Evolutionary conservation across 2,888 invertebrate genomes (phyloP).

Genomic region (Drosophila greeni): DNA sequence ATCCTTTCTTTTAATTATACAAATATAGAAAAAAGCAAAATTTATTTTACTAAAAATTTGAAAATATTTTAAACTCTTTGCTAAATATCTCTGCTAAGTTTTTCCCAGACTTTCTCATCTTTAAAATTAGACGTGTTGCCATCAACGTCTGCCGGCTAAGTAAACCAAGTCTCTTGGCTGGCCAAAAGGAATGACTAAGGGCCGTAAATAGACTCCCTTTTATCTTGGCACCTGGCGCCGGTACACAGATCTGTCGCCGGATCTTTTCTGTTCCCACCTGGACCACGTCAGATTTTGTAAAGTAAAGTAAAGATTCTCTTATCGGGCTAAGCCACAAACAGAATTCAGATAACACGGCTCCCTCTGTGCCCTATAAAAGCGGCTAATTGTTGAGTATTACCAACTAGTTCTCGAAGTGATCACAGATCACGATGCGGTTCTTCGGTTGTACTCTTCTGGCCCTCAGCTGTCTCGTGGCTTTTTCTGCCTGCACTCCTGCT

Average conservation of each 20-base stretch:
- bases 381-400: background rate
- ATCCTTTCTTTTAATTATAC: background rate
- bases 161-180: conserved; percentile 2
- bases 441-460: conserved; percentile 30
- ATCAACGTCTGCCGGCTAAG: conserved; percentile 1
- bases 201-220: conserved; percentile 52
- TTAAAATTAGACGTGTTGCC: background rate
- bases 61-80: too few relatives aligned
- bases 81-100: background rate
- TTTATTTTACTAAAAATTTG: background rate
- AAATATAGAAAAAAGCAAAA: background rate
- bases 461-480: conserved; percentile 41
- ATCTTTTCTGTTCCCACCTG: conserved; percentile 11
- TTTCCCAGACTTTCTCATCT: background rate
- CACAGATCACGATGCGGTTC: conserved; percentile 45
- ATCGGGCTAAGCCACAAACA: conserved; percentile 38
- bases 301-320: conserved; percentile 31
- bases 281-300: conserved; percentile 29
- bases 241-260: conserved; percentile 13
- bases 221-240: conserved; percentile 50
- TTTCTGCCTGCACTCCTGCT: conserved; percentile 11
- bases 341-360: conserved; percentile 12
- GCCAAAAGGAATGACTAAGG: conserved; percentile 51
- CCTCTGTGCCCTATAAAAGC: conserved; percentile 21
- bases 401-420: conserved; percentile 15